Evolutionary conservation across 2,797 vertebrate species (phyloP), one percentile per base, ranked within the genome.

Genomic region (Arctocebus calabarensis): DNA sequence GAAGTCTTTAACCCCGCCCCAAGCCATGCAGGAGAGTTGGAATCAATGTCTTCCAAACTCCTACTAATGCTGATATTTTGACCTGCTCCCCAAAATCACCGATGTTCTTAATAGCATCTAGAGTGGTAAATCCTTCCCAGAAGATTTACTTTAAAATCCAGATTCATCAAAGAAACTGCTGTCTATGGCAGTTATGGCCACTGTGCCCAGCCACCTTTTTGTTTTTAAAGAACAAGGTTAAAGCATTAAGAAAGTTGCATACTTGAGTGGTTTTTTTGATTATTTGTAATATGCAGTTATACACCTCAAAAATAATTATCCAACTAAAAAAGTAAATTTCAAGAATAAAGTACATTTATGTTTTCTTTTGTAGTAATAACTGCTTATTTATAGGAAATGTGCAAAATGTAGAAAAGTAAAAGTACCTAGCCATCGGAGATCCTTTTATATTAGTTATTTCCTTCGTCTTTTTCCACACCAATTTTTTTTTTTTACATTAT

Each of bases 191-290:
- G 32, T n/a, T 66, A n/a, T 9, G n/a, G 64, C 64, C 7, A 13
- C 48, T 13, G 13, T 48, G 48, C 48, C 48, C 48, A 14, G 48
- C 13, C 48, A 48, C 29, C 45, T 86, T 90, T 64, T 88, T 45
- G 52, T 78, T 95, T 95, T 88, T 85, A 78, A 92, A 71, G 17
- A 90, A 25, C n/a, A 83, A 78, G 64, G 29, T 90, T 92, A 92
- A 88, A 90, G 52, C 61, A 88, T 94, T 91, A 59, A 91, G 48
- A 86, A 32, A 85, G 7, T 82, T 85, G 43, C 8, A 40, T 70
- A 68, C 29, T 59, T 78, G 22, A 82, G 8, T 64, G 61, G 61
- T 86, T 88, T n/a, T 75, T 94, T 93, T 93, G 43, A 16, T 43
- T 92, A 13, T 90, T 96, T 90, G 27, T 84, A n/a, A 71, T 70